Evolutionary conservation across 2,888 invertebrate species (phyloP).

Genomic region (Drosophila fungiperda): DNA sequence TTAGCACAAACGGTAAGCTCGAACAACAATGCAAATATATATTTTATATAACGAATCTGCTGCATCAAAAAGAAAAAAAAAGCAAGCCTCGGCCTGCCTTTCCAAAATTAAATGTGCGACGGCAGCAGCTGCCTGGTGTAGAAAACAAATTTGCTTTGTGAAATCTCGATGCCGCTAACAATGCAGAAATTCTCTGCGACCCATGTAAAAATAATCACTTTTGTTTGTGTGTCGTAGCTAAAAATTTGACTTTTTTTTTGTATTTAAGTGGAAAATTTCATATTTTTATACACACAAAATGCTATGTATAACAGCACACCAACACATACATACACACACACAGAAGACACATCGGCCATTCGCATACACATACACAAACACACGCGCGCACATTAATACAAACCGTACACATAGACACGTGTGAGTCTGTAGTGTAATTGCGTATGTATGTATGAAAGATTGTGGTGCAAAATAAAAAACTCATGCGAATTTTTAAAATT

Average conservation of each 20-base stretch:
- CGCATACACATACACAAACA: slow-evolving; percentile 57
- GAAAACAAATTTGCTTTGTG: slow-evolving; percentile 42
- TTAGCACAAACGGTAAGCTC: slow-evolving; percentile 85
- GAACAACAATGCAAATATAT: slow-evolving; percentile 53
- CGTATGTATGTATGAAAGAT: slow-evolving; percentile 60
- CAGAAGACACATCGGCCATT: slow-evolving; percentile 55
- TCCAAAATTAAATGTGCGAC: slow-evolving; percentile 70
- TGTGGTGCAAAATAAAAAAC: slow-evolving; percentile 75
- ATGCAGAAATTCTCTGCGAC: slow-evolving; percentile 4
- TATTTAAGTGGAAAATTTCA: slow-evolving; percentile 78
- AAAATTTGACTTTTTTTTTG: slow-evolving; percentile 21
- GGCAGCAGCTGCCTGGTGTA: slow-evolving; percentile 70
- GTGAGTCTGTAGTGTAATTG: slow-evolving; percentile 42
- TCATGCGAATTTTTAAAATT: slow-evolving; percentile 74
- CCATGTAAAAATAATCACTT: not conserved
- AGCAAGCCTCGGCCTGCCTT: slow-evolving; percentile 58
- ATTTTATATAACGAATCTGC: slow-evolving; percentile 76
- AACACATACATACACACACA: slow-evolving; percentile 55
- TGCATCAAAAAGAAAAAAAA: slow-evolving; percentile 55
- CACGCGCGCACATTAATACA: slow-evolving; percentile 48
- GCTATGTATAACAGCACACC: slow-evolving; percentile 82
- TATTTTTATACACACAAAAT: slow-evolving; percentile 81
- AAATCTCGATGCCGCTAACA: slow-evolving; percentile 30
- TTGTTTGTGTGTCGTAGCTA: slow-evolving; percentile 20
- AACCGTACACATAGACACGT: slow-evolving; percentile 55